Percentiles rank a stretch among this genome's conserved stretches.
Evolutionary conservation across 2,113 vertebrate genomes (phyloP).

Genomic region (Oreochromis niloticus): DNA sequence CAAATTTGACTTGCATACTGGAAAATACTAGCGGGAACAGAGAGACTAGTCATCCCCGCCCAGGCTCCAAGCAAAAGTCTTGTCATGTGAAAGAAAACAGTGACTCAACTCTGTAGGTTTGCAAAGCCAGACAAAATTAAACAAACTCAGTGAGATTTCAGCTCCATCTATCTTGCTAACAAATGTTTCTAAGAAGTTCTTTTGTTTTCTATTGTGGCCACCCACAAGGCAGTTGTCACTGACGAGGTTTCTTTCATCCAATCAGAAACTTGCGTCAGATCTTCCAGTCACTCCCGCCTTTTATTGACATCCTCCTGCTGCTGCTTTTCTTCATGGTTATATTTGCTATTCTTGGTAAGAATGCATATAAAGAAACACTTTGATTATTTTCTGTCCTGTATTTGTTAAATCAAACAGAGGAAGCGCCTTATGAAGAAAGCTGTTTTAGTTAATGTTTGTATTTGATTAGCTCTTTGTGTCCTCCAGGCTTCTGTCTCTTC

Average conservation of each 20-base stretch:
- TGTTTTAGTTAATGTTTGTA: background rate
- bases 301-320: slow-evolving; percentile 95
- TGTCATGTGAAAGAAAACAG: background rate
- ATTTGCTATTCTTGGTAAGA: slow-evolving; percentile 92
- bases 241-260: slow-evolving; percentile 4
- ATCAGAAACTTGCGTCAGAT: slow-evolving; percentile 95
- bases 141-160: background rate
- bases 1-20: background rate
- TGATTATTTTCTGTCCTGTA: background rate
- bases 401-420: background rate
- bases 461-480: background rate
- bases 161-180: background rate
- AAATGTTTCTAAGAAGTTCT: background rate
- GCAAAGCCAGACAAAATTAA: background rate
- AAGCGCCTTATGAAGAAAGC: background rate
- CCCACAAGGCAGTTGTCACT: background rate
- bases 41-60: background rate
- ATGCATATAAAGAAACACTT: background rate
- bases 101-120: background rate
- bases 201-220: background rate
- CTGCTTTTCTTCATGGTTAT: slow-evolving; percentile 99
- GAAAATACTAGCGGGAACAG: background rate
- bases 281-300: slow-evolving; percentile 97
- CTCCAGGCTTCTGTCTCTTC: slow-evolving; percentile 92
- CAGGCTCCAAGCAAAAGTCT: background rate